These are phyloP conservation scores for Drosophila lacteicornis DNA, from an alignment of 1,140 invertebrate genomes.

Conservation along the genomic window DNA sequence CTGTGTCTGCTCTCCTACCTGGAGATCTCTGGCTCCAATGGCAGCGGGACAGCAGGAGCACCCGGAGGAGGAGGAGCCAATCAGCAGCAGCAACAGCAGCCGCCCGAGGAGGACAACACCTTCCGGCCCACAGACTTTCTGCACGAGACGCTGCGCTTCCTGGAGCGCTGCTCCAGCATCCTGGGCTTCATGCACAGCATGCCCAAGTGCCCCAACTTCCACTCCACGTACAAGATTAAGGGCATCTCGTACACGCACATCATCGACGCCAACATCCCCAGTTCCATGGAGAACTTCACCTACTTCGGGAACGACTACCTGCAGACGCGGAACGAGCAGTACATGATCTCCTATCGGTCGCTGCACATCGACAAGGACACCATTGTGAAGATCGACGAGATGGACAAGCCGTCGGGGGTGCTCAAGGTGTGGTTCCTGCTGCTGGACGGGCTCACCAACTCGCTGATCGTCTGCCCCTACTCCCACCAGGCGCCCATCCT, in stretches of 20 bases:
- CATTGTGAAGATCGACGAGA: slow-evolving; percentile 87
- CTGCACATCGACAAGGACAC: slow-evolving; percentile 86
- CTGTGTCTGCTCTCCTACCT: slow-evolving; percentile 91
- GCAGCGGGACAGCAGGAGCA: slow-evolving; percentile 83
- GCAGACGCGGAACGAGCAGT: slow-evolving; percentile 84
- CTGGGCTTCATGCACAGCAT: slow-evolving; percentile 96
- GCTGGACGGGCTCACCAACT: slow-evolving; percentile 94
- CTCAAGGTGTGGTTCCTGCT: slow-evolving; percentile 96
- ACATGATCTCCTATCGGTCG: slow-evolving; percentile 86
- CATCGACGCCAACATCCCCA: slow-evolving; percentile 94
- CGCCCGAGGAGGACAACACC: slow-evolving; percentile 79
- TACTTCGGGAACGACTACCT: slow-evolving; percentile 84
- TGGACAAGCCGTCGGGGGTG: slow-evolving; percentile 94
- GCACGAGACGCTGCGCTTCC: slow-evolving; percentile 93
- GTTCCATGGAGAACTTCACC: slow-evolving; percentile 88
- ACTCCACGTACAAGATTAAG: slow-evolving; percentile 94
- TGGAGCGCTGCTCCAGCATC: slow-evolving; percentile 94
- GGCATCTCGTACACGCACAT: slow-evolving; percentile 91
- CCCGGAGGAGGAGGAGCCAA: background rate
- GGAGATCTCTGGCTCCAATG: slow-evolving; percentile 81
- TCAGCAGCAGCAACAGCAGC: slow-evolving; percentile 50
- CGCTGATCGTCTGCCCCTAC: slow-evolving; percentile 91
- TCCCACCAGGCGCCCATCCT: slow-evolving; percentile 94
- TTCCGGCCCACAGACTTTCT: slow-evolving; percentile 89
- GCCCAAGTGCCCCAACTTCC: slow-evolving; percentile 97